Base-by-base conservation (phyloP, 2,888 invertebrate genomes). In the Schizotus pectinicornis region DNA sequence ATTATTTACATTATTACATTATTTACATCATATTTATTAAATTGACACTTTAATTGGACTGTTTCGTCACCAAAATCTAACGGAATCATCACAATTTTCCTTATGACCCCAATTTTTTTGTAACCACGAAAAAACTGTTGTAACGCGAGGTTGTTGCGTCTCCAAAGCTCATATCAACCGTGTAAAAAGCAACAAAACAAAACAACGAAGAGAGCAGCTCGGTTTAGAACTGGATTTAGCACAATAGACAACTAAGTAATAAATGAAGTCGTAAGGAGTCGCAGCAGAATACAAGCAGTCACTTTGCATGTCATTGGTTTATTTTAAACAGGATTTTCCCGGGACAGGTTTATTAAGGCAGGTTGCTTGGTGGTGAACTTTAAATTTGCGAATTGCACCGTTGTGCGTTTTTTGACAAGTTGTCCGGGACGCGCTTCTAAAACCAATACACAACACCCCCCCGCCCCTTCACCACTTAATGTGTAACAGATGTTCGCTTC, bases 1-100 rank as follows among this genome's bases (percentile, higher is more conserved):
- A 68, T 71, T 70, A 70, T 22, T 22, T 22, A 22, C 22, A 22
- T 22, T 22, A 22, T 22, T 3, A 2, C 63, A 63, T 66, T 70
- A 69, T 69, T 67, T 70, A 65, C 62, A 52, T 62, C 62, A 65
- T 64, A 67, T 68, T 56, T 54, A 32, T 42, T 33, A 42, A 12
- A 42, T 52, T 57, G 52, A 45, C 36, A 46, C 46, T 53, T 47
- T 55, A 61, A 57, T 61, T 49, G 49, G 41, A 46, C 46, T 46
- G 38, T 43, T 52, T 33, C 47, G 39, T 48, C 37, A 12, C 22
- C 34, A 38, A 11, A 35, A 39, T 47, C 33, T 48, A 39, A 34
- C 35, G 37, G 13, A 36, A 33, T 34, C 36, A 11, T 33, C 38
- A 49, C 52, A 56, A 62, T 56, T 59, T 62, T 52, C 48, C 56